Evolutionary conservation across 2,113 vertebrate species (phyloP), one percentile per base, ranked within the genome.

Genomic region (Hemibagrus wyckioides): DNA sequence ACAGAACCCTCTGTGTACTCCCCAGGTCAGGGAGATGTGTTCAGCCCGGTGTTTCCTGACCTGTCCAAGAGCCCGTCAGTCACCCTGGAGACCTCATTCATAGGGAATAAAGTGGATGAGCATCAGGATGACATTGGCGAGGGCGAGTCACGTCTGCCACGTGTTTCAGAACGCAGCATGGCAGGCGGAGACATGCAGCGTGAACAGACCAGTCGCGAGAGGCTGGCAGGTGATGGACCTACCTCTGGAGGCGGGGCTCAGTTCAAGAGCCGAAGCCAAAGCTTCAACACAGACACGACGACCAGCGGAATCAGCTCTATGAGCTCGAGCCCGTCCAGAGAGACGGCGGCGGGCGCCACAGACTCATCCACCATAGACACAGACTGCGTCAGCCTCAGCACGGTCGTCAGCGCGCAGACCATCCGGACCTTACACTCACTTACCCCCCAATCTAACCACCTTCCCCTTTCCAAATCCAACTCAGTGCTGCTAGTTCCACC

Each of bases 271-370:
- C 98, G 97, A 90, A 99, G 98, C 92, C 96, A 99, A 91, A 99
- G 98, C 94, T 99, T 99, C 91, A 99, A 99, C 93, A 99, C 98
- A 69, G 98, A 99, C 94, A 99, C 98, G 36, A 99, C 98, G 36
- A 99, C 98, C 76, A 99, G 98, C 75, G 98, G 98, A 82, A 99
- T 99, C 93, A 99, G 98, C 92, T 99, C 98, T 52, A 99, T 99
- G 98, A 99, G 98, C 91, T 99, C 98, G 56, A 99, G 97, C 92
- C 98, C 98, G 21, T 99, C 98, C 28, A 94, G 98, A 84, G 98
- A 99, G 94, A 99, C 97, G 0, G 97, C 98, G 0, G 97, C 98
- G 67, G 94, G 94, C 2, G 96, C 96, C 88, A 94, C 96, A 0
- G 98, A 99, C 87, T 92, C 96, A 61, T 91, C 96, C 56, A 91